phyloP scores from a whole-genome alignment of 2,797 vertebrate species.

The Pygocentrus nattereri region DNA sequence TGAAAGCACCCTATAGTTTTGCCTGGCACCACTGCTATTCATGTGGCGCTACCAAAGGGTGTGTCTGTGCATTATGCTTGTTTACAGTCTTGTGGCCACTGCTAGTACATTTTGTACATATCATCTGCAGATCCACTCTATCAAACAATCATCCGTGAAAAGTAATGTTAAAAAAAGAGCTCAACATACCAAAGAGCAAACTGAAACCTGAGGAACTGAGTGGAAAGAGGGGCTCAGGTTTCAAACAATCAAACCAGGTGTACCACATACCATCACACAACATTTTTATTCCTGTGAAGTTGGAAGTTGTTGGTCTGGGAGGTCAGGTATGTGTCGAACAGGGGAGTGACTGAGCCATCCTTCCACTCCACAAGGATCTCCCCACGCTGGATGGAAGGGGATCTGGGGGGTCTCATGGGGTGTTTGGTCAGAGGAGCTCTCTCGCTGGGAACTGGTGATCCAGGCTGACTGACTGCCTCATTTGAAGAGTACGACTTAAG shows the following conservation, averaged over 20 bases:
- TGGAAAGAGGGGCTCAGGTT: background rate
- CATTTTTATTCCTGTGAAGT: background rate
- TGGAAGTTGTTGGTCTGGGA: slow-evolving; percentile 49
- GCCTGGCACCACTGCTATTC: background rate
- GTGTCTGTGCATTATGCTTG: background rate
- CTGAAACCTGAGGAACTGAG: background rate
- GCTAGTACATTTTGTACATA: background rate
- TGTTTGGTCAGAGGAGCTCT: slow-evolving; percentile 73
- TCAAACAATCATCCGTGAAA: background rate
- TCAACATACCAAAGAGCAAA: background rate
- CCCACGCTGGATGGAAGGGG: slow-evolving; percentile 78
- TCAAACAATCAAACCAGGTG: background rate
- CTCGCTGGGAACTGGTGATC: slow-evolving; percentile 74
- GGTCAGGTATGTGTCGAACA: slow-evolving; percentile 78
- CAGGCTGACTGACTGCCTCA: slow-evolving; percentile 68
- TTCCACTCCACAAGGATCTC: slow-evolving; percentile 92
- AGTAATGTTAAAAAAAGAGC: background rate
- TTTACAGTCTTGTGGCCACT: background rate
- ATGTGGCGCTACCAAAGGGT: background rate
- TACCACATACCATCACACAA: background rate
- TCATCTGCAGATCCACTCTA: background rate
- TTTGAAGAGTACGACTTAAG: slow-evolving; percentile 78
- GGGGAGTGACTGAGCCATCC: slow-evolving; percentile 85
- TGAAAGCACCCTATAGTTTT: background rate
- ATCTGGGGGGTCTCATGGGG: slow-evolving; percentile 70